Conservation (phyloP, 2,888 invertebrate genomes). For the Hyalella azteca region DNA sequence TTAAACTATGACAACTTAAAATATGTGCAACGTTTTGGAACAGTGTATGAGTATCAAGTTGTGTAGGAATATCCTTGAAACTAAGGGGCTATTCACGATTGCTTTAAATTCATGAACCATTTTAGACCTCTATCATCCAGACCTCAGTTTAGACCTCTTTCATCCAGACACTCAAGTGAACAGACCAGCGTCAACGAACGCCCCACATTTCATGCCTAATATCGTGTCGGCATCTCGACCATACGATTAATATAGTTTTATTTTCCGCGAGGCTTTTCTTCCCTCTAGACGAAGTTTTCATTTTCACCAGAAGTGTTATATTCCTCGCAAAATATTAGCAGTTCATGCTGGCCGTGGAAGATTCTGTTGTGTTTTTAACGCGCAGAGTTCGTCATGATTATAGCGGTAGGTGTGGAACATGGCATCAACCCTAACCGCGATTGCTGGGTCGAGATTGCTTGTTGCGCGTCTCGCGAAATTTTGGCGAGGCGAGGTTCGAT, state of each 20-base stretch:
- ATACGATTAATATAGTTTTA: conserved; percentile 11
- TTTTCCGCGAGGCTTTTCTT: neutral
- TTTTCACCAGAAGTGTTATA: neutral
- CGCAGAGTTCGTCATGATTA: neutral
- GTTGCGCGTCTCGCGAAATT: neutral
- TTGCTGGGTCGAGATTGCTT: neutral
- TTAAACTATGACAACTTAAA: no score
- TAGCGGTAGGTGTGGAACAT: conserved; percentile 26
- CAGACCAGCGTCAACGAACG: conserved; percentile 8
- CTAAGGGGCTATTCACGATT: no score
- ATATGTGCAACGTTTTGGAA: no score
- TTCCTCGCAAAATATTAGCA: no score
- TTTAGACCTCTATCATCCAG: no score
- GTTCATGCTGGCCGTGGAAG: no score
- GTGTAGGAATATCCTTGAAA: no score
- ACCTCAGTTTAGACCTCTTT: no score
- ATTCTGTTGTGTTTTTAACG: no score
- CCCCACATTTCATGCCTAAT: conserved; percentile 22
- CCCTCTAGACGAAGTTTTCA: neutral
- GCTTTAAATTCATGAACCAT: no score
- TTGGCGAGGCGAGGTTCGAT: neutral
- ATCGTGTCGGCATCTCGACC: conserved; percentile 21
- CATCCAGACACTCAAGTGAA: neutral
- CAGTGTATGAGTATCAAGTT: no score
- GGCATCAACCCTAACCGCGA: neutral